These are phyloP conservation scores for Melanerpes aurifrons DNA, from an alignment of 2,113 vertebrate genomes.

Conservation along the genomic window DNA sequence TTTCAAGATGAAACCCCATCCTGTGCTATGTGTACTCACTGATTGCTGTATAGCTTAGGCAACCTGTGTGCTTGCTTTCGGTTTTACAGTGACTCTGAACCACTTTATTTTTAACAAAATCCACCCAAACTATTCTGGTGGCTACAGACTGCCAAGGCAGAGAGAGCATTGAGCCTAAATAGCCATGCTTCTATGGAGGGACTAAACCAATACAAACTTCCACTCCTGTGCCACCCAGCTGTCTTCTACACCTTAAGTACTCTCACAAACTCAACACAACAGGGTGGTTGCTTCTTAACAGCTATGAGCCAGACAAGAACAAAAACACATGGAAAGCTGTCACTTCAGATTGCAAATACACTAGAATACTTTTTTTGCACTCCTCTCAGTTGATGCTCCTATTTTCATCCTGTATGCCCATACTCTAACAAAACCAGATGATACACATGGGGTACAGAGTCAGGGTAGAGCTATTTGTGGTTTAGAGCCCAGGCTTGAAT, in stretches of 20 bases:
- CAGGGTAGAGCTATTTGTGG: not conserved
- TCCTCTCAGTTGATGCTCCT: not conserved
- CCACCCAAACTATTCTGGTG: not conserved
- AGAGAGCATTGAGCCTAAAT: not conserved
- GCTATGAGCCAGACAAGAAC: not conserved
- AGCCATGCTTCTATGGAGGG: not conserved
- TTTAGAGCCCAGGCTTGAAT: not conserved
- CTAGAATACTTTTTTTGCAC: not conserved
- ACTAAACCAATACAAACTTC: not conserved
- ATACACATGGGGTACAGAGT: not conserved
- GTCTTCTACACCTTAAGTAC: not conserved
- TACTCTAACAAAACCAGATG: not conserved
- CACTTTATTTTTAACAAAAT: not conserved
- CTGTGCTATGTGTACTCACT: not conserved
- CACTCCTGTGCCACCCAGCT: not conserved
- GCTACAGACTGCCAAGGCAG: not conserved
- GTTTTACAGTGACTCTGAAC: not conserved
- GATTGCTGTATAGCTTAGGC: not conserved
- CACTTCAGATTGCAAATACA: not conserved
- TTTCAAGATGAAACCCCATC: not conserved
- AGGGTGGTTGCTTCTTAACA: not conserved
- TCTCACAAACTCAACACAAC: rapidly evolving
- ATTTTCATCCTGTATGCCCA: not conserved
- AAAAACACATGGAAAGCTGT: not conserved
- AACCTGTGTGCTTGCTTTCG: not conserved